Conservation (phyloP, 1,140 invertebrate species). For the Oncopeltus fasciatus region DNA sequence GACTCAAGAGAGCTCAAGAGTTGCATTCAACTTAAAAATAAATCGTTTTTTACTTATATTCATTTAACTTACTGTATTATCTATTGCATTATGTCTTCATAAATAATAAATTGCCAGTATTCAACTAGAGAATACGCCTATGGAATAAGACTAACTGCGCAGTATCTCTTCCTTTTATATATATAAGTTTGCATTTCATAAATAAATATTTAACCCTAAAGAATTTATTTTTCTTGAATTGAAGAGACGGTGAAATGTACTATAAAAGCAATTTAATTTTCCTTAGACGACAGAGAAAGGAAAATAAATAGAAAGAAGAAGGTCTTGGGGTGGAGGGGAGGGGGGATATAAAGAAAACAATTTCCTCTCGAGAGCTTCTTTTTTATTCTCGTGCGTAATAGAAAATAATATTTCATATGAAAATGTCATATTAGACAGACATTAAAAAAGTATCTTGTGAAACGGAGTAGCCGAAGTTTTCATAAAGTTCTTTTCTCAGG, state of each 20-base stretch:
- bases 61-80: too few relatives aligned
- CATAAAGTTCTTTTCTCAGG: not conserved
- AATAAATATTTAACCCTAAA: not conserved
- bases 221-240: not conserved
- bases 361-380: not conserved
- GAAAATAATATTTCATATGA: not conserved
- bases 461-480: not conserved
- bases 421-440: not conserved
- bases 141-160: too few relatives aligned
- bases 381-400: not conserved
- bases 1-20: too few relatives aligned
- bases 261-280: not conserved
- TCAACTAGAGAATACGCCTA: too few relatives aligned
- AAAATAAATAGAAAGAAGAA: not conserved
- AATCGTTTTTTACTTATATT: too few relatives aligned
- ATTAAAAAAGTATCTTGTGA: not conserved
- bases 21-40: too few relatives aligned
- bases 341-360: not conserved
- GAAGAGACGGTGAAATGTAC: not conserved
- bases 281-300: not conserved
- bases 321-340: not conserved
- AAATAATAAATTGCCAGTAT: too few relatives aligned
- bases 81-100: too few relatives aligned
- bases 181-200: too few relatives aligned
- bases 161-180: too few relatives aligned